These are phyloP conservation scores for Camelus bactrianus DNA, from an alignment of 2,113 vertebrate genomes.

Conservation along the genomic window DNA sequence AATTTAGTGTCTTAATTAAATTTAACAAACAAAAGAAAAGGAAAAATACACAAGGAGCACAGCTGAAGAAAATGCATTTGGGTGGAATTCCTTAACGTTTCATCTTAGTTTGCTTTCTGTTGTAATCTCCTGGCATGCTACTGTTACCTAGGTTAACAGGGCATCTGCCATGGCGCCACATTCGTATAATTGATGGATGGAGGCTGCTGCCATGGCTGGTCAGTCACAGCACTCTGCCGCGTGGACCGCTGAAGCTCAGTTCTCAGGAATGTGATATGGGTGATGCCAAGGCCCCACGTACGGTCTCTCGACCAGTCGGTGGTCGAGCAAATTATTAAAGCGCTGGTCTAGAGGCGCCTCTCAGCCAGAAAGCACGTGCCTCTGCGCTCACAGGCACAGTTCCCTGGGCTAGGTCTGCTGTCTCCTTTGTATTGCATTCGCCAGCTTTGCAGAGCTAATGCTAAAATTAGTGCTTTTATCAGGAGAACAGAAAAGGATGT, in stretches of 20 bases:
- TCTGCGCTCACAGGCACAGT: rapidly evolving
- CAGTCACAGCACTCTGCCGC: neutral
- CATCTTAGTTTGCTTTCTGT: neutral
- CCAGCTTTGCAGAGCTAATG: neutral
- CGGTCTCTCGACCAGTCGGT: neutral
- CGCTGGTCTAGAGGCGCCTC: neutral
- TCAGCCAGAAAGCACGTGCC: neutral
- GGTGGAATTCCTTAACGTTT: neutral
- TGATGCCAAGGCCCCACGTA: neutral
- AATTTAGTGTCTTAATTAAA: neutral
- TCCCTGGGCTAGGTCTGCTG: neutral
- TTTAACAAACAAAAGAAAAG: neutral
- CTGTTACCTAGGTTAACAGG: neutral
- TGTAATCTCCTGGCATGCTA: neutral
- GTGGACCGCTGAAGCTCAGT: neutral
- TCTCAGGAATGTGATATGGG: rapidly evolving
- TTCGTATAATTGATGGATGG: too few relatives aligned
- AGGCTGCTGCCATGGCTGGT: too few relatives aligned
- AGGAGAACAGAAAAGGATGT: neutral
- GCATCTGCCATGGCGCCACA: rapidly evolving
- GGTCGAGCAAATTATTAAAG: neutral
- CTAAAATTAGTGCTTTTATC: neutral
- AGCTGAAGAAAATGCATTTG: constrained; percentile 17
- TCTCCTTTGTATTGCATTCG: neutral
- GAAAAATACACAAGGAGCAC: neutral